Conservation (phyloP, 1,140 invertebrate genomes). For the Aphaenogaster rudis region DNA sequence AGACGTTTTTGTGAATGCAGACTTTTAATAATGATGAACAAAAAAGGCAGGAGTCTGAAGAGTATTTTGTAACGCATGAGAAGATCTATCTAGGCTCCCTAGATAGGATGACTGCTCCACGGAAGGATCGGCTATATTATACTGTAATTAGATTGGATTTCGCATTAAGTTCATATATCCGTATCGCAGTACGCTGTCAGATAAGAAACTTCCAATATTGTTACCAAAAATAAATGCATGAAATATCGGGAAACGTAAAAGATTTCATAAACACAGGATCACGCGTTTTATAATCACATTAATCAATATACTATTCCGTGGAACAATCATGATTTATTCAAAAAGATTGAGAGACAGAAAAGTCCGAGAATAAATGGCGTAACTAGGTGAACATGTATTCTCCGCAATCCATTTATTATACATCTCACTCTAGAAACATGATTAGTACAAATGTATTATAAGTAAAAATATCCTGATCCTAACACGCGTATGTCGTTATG, state of each 20-base stretch:
- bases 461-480: neutral
- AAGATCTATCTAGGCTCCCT: neutral
- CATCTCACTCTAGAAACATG: neutral
- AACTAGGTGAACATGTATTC: conserved; percentile 20
- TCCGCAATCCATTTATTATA: neutral
- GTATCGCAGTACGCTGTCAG: neutral
- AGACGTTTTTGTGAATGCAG: neutral
- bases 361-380: conserved; percentile 7
- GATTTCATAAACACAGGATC: conserved; percentile 3
- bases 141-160: conserved; percentile 14
- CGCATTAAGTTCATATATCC: neutral
- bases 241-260: neutral
- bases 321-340: conserved; percentile 13
- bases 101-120: conserved; percentile 11
- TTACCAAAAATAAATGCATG: neutral
- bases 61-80: neutral
- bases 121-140: neutral
- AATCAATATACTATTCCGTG: conserved; percentile 6
- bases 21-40: conserved; percentile 16
- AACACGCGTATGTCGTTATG: neutral
- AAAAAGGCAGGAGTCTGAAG: conserved; percentile 49
- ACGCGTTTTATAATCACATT: neutral
- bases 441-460: neutral
- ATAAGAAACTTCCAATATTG: conserved; percentile 5
- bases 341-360: neutral